Base-by-base conservation (phyloP, 2,797 vertebrate genomes). In the Odontamblyopus rebecca region DNA sequence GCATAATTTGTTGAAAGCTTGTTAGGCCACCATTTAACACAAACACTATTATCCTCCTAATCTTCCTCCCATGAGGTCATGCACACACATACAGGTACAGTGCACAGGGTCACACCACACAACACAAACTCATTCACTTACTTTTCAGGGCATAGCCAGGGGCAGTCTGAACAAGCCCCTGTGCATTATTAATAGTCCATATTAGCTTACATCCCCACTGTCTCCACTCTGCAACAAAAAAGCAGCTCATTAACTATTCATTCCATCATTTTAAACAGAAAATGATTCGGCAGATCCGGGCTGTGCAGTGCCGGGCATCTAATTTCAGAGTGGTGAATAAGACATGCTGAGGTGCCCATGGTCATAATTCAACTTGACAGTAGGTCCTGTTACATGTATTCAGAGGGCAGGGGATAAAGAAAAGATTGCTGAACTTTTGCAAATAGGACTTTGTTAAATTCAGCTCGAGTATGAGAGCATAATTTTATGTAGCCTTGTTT, bases 131-230 rank as follows among this genome's bases (percentile, higher is more conserved):
- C 70, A 74, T 73, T 62, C 64, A 76, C 67, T 76, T 66, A 26
- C 71, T 78, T 72, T 82, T 89, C 63, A 78, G 74, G 63, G 72
- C 71, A 78, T 61, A 72, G 62, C 38, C 60, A 67, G 48, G 38
- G 81, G 81, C 67, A 68, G 79, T 77, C 77, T 67, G 70, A 81
- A 76, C 82, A 73, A 77, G 70, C 80, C 75, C 63, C 71, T 77
- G 73, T 77, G 70, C 88, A 94, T 93, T 86, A 93, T 93, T 91
- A 44, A 94, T 91, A 87, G 72, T 77, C 79, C 75, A 88, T 91
- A 93, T 92, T 89, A 88, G 68, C 82, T 93, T 93, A 90, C 92
- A 82, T 81, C 77, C 84, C 79, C 67, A 23, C 67, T 61, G 72
- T 56, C 68, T 67, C 75, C 71, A 75, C 71, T 67, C 62, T 1